Percentiles rank a stretch among this genome's conserved stretches.
Evolutionary conservation across 64 coral and sea anemone species (phyloP).

Genomic region (Montipora sp.): DNA sequence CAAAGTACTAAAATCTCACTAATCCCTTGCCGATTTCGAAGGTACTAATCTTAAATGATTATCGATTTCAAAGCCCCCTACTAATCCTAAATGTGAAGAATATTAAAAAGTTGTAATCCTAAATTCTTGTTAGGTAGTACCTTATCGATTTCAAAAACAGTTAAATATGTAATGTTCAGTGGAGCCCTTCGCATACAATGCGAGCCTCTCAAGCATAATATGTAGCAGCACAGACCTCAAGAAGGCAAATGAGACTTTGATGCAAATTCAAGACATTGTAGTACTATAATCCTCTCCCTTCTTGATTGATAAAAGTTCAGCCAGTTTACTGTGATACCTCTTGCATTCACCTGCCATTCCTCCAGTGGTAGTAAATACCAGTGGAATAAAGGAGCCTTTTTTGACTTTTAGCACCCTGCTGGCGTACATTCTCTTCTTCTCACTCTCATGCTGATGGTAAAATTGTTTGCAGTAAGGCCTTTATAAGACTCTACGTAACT

Average conservation of each 20-base stretch:
- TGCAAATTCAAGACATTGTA: background rate
- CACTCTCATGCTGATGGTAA: no score
- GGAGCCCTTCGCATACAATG: slow-evolving; percentile 11
- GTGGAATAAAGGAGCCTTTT: slow-evolving; percentile 26
- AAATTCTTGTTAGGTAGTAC: background rate
- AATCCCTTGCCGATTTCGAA: no score
- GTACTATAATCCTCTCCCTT: slow-evolving; percentile 24
- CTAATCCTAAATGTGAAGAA: background rate
- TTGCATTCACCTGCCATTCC: background rate
- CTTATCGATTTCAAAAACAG: background rate
- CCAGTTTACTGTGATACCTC: slow-evolving; percentile 14
- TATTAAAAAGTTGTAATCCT: background rate
- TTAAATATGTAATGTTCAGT: background rate
- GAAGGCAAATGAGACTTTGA: background rate
- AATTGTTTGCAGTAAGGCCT: no score
- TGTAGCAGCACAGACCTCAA: background rate
- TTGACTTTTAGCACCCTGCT: slow-evolving; percentile 3
- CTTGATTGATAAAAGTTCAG: slow-evolving; percentile 21
- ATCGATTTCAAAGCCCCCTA: background rate
- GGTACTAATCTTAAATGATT: background rate
- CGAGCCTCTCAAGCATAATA: background rate
- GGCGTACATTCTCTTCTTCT: background rate
- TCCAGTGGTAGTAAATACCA: slow-evolving; percentile 6
- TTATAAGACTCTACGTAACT: no score
- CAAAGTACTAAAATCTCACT: no score